Evolutionary conservation across 2,797 vertebrate species (phyloP), one percentile per base, ranked within the genome.

Genomic region (Falco berigora): DNA sequence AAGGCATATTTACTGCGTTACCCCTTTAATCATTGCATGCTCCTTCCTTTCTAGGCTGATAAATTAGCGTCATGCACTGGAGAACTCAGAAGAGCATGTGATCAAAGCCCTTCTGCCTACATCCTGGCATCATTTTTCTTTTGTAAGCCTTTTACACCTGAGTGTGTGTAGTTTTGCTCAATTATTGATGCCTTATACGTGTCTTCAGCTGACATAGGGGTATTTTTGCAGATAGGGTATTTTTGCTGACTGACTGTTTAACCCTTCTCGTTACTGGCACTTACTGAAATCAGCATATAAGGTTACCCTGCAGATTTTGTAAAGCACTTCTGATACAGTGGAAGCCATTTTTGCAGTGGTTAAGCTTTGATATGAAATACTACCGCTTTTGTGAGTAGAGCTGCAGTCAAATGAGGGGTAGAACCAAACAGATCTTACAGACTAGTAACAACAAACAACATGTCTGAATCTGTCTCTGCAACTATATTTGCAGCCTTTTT

Each of bases 21-120:
- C 14, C 32, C 68, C 36, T 64, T 25, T 6, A 49, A 14, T 50
- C 52, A 2, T 38, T 38, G 10, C 14, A 8, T 38, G 27, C 16
- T 73, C 50, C 56, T 76, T 69, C 46, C 46, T 58, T 69, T 56
- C 64, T 55, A 55, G n/a, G n/a, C 79, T 66, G 68, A 16, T 44
- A 66, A 77, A 50, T 63, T 27, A 46, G 49, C n/a, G 15, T 47
- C 18, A 36, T 56, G 64, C 73, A 19, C 59, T 34, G 85, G 28
- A 49, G 27, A 40, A 7, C 38, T 27, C 10, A 1, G 47, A 59
- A 44, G n/a, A 77, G 28, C 52, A 32, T 0, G 0, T 50, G 49
- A 24, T 89, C 56, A 78, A 55, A 75, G 53, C 62, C 44, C 71
- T 74, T 66, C 58, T 72, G 30, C 40, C 49, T 36, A 6, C 42